Percentiles rank a stretch among this genome's conserved stretches.
Evolutionary conservation across 2,797 vertebrate genomes (phyloP).

Genomic region (Sebastes trivittatus): DNA sequence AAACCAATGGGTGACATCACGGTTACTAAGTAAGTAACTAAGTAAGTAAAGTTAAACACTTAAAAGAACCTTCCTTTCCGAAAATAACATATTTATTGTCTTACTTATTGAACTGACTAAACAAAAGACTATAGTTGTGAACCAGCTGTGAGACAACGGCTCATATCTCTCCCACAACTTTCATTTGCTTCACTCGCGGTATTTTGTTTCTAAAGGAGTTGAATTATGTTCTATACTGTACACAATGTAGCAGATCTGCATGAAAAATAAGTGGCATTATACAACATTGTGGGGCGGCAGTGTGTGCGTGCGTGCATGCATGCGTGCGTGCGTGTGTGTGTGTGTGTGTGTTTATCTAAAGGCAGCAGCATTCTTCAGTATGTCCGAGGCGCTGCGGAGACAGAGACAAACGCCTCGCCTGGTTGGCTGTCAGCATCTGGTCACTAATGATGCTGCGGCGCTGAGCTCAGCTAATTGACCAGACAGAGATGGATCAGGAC

Average conservation of each 20-base stretch:
- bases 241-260: background rate
- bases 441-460: conserved; percentile 75
- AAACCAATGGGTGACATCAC: too few species aligned
- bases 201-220: too few species aligned
- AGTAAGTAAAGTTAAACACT: too few species aligned
- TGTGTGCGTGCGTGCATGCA: background rate
- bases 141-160: background rate
- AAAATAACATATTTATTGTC: background rate
- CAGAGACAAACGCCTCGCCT: conserved; percentile 65
- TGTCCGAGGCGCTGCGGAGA: conserved; percentile 31
- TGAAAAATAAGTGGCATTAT: background rate
- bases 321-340: background rate
- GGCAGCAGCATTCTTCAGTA: conserved; percentile 32
- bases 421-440: conserved; percentile 71
- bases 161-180: background rate
- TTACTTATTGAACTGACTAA: background rate
- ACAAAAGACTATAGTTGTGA: background rate
- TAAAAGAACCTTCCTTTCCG: too few species aligned
- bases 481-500: conserved; percentile 80
- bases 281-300: background rate
- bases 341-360: conserved; percentile 7
- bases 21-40: too few species aligned
- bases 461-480: conserved; percentile 80
- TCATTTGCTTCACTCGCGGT: background rate
- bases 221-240: background rate